Conservation (phyloP, 2,113 vertebrate genomes). For the Prinia subflava region DNA sequence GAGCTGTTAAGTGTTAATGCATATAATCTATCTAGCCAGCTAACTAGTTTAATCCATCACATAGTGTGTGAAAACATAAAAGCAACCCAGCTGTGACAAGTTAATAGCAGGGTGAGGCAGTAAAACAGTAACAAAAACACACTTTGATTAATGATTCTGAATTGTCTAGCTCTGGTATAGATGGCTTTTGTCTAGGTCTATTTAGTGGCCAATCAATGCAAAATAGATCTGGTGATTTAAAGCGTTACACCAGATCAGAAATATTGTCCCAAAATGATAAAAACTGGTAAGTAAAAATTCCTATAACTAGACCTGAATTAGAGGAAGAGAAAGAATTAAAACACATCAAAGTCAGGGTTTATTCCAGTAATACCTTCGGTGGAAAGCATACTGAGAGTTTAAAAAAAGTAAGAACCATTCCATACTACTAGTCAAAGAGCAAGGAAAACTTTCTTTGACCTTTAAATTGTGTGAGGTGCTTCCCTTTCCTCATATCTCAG, state of each 20-base stretch:
- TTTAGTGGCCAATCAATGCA: conserved; percentile 67
- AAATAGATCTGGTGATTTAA: conserved; percentile 66
- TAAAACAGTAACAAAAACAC: conserved; percentile 65
- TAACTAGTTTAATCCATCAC: conserved; percentile 79
- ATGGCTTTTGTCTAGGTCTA: conserved; percentile 63
- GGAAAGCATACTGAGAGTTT: background rate
- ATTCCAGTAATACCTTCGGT: background rate
- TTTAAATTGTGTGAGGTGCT: background rate
- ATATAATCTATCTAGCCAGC: conserved; percentile 72
- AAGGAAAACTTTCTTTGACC: background rate
- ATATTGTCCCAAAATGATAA: background rate
- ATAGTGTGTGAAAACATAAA: conserved; percentile 67
- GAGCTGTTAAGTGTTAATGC: conserved; percentile 70
- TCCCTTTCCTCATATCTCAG: background rate
- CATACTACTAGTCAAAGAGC: background rate
- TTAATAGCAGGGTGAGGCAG: conserved; percentile 67
- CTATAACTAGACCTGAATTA: background rate
- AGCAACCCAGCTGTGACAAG: conserved; percentile 68
- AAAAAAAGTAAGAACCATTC: background rate
- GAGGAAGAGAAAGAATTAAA: background rate
- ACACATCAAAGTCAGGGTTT: background rate
- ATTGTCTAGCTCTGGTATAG: conserved; percentile 47
- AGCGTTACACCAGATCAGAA: conserved; percentile 31
- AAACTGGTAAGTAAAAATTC: background rate
- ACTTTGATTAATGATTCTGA: conserved; percentile 68